These are phyloP conservation scores for Chloroclysta siterata DNA, from an alignment of 2,888 invertebrate genomes.

Conservation along the genomic window DNA sequence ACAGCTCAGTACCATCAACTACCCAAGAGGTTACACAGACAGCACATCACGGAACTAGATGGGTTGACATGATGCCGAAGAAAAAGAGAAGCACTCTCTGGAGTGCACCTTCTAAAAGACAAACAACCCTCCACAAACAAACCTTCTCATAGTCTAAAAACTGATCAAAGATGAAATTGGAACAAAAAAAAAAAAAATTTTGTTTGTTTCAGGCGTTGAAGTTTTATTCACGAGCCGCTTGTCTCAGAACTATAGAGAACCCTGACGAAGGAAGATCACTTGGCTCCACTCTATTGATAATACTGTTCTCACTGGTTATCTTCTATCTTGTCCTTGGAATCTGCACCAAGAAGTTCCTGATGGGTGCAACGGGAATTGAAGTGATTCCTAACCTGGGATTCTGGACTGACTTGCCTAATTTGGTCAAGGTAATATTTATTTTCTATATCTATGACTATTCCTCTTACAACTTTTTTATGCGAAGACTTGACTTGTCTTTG, in stretches of 20 bases:
- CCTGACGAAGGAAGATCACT: conserved; percentile 75
- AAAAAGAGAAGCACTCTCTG: too few relatives aligned
- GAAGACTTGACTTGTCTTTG: neutral
- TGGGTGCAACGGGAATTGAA: conserved; percentile 90
- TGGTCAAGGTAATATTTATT: conserved; percentile 85
- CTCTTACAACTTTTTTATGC: too few relatives aligned
- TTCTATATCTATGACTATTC: neutral
- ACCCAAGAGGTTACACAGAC: too few relatives aligned
- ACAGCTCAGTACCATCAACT: too few relatives aligned
- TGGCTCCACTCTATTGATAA: conserved; percentile 87
- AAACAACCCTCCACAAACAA: too few relatives aligned
- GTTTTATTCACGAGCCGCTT: conserved; percentile 81
- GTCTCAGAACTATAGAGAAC: conserved; percentile 66
- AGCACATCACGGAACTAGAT: too few relatives aligned
- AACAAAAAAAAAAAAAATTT: too few relatives aligned
- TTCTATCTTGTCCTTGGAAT: conserved; percentile 88
- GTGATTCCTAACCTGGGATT: conserved; percentile 90
- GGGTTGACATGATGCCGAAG: too few relatives aligned
- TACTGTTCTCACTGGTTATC: conserved; percentile 84
- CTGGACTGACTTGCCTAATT: conserved; percentile 88
- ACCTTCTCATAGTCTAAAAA: too few relatives aligned
- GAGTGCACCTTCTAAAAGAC: too few relatives aligned
- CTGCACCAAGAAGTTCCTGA: conserved; percentile 86
- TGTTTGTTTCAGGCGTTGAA: conserved; percentile 73
- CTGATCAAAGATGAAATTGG: too few relatives aligned